phyloP scores from a whole-genome alignment of 1,140 invertebrate genomes.

The Papilio aristodemus region DNA sequence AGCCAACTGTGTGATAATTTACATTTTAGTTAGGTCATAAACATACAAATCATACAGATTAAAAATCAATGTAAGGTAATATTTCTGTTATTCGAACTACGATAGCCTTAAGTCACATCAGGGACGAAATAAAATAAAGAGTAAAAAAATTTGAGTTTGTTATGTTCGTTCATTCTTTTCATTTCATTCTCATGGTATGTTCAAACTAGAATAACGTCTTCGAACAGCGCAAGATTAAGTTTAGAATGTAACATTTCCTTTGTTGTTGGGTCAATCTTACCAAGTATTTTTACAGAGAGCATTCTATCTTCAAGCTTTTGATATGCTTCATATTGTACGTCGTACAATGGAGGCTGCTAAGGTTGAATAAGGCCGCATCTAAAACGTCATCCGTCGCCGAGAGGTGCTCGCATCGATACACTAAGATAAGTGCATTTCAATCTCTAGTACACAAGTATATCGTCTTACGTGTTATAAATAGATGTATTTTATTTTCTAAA shows the following conservation, averaged over 20 bases:
- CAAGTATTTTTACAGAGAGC: constrained; percentile 5
- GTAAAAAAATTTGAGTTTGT: too few relatives aligned
- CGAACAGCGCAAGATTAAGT: constrained; percentile 8
- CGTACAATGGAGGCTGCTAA: constrained; percentile 21
- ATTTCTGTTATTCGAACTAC: too few relatives aligned
- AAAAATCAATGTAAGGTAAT: too few relatives aligned
- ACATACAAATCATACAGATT: too few relatives aligned
- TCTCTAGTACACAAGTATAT: not conserved
- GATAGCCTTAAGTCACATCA: too few relatives aligned
- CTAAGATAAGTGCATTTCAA: constrained; percentile 24
- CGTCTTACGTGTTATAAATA: constrained; percentile 14
- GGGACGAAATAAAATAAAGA: too few relatives aligned
- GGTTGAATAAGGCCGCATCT: constrained; percentile 27
- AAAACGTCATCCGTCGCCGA: constrained; percentile 5
- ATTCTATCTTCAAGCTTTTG: constrained; percentile 23
- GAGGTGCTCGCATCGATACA: constrained; percentile 26
- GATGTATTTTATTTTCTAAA: not conserved
- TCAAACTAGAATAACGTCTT: not conserved
- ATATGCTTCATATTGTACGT: constrained; percentile 27
- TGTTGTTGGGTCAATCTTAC: constrained; percentile 8
- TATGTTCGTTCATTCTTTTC: too few relatives aligned
- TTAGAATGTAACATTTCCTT: constrained; percentile 1
- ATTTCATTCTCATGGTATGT: not conserved
- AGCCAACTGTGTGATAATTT: too few relatives aligned
- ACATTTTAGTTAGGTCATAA: too few relatives aligned